Percentiles rank a stretch among this genome's conserved stretches.
Evolutionary conservation across 2,113 vertebrate genomes (phyloP).

Genomic region (Heterotis niloticus): DNA sequence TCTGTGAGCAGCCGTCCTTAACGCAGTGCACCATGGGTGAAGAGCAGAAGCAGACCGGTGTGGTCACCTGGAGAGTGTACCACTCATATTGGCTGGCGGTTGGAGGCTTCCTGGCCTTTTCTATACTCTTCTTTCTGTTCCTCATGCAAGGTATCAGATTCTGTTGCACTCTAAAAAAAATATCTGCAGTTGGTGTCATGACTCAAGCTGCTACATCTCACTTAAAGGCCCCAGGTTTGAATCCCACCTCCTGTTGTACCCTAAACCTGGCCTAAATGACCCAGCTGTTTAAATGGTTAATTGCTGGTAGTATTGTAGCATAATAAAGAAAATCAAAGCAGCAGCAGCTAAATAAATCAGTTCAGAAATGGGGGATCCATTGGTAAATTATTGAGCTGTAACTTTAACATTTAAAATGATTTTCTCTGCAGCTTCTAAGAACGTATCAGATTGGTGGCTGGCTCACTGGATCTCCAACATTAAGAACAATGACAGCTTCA

Average conservation of each 20-base stretch:
- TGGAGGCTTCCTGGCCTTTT: conserved; percentile 66
- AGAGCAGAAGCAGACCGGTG: conserved; percentile 84
- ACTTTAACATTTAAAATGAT: background rate
- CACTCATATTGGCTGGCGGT: conserved; percentile 79
- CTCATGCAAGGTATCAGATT: conserved; percentile 85
- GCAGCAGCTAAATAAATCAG: too few relatives aligned
- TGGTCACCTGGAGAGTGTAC: conserved; percentile 82
- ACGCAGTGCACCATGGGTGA: conserved; percentile 46
- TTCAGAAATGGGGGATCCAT: too few relatives aligned
- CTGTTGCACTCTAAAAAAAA: too few relatives aligned
- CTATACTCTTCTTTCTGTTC: conserved; percentile 73
- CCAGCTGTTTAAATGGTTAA: too few relatives aligned
- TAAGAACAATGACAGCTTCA: conserved; percentile 55
- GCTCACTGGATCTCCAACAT: conserved; percentile 89
- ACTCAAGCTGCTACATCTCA: background rate
- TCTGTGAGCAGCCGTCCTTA: conserved; percentile 39
- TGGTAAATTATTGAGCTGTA: too few relatives aligned
- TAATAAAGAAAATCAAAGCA: too few relatives aligned
- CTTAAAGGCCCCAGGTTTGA: too few relatives aligned
- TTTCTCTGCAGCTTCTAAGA: conserved; percentile 74
- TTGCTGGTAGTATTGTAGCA: too few relatives aligned
- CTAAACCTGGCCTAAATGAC: too few relatives aligned
- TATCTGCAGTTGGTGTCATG: background rate
- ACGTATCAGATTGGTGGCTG: conserved; percentile 92
- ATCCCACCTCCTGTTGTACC: too few relatives aligned